Evolutionary conservation across 2,888 invertebrate species (phyloP), one percentile per base, ranked within the genome.

Genomic region (Spilarctia lutea): DNA sequence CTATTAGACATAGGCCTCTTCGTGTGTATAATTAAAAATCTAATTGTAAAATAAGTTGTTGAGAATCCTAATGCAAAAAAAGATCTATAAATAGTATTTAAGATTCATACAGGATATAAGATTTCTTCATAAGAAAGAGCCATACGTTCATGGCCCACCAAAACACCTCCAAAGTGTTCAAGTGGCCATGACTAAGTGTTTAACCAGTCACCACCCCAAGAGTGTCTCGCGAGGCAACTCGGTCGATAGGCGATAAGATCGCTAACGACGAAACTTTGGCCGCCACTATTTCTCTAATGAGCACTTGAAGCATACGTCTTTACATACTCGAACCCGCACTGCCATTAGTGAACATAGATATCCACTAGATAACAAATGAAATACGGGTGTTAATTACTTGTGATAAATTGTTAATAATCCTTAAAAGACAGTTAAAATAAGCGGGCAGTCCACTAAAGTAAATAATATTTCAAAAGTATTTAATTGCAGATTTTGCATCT

Each of bases 251-350:
- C 68, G 76, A 76, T 76, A 76, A 73, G 66, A 76, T 78, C 79
- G 65, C 76, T 79, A 78, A 79, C 78, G 79, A 81, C 70, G 72
- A 65, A 77, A 79, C 73, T 78, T 79, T 66, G 67, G 35, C 75
- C 75, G 76, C 72, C 79, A 81, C 73, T 77, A 78, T 82, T 79
- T 71, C 74, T 69, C 78, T 83, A 83, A 83, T 81, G 83, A 80
- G 78, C 79, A 71, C 52, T 48, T 33, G 67, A 20, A 67, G 65
- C 73, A 69, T 66, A 75, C 74, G 75, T 80, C 75, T 74, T 76
- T 75, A 76, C 24, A n/a, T 65, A 18, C 63, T 65, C 24, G 67
- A 60, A 66, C 71, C 60, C 65, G 63, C 1, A 24, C 33, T n/a
- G 24, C 13, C 63, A 42, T 65, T 42, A 42, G 39, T 65, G 48